Evolutionary conservation across 2,797 vertebrate species (phyloP).

Genomic region (Chloroceryle inda): DNA sequence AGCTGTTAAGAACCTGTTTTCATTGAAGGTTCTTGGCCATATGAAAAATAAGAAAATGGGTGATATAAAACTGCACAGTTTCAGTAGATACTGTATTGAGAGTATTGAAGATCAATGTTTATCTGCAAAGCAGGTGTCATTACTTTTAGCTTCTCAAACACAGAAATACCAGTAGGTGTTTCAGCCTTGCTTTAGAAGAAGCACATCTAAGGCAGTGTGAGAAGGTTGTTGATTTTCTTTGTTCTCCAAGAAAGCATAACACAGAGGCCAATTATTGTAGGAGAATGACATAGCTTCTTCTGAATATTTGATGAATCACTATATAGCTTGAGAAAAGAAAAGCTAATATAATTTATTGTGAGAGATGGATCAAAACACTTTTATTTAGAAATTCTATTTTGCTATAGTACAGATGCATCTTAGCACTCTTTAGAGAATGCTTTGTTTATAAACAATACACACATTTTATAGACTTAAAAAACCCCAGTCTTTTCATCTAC

Average conservation of each 20-base stretch:
- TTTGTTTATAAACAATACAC: background rate
- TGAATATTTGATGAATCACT: slow-evolving; percentile 7
- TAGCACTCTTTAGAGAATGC: background rate
- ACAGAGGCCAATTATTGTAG: background rate
- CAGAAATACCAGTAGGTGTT: background rate
- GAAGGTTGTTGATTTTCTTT: background rate
- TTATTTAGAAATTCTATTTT: background rate
- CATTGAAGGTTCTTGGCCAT: background rate
- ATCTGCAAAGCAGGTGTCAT: background rate
- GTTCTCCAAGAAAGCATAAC: background rate
- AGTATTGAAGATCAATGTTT: background rate
- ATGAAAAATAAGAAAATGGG: background rate
- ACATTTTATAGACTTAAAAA: background rate
- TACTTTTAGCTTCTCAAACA: background rate
- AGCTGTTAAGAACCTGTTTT: background rate
- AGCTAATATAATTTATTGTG: background rate
- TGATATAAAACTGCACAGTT: slow-evolving; percentile 1
- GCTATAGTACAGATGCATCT: background rate
- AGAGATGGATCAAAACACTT: background rate
- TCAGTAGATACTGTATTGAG: background rate
- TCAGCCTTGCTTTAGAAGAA: slow-evolving; percentile 10
- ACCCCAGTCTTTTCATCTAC: background rate
- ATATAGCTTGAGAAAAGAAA: background rate
- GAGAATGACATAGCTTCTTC: background rate
- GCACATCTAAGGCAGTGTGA: background rate